Conservation (phyloP, 2,113 vertebrate species). For the Balaeniceps rex region DNA sequence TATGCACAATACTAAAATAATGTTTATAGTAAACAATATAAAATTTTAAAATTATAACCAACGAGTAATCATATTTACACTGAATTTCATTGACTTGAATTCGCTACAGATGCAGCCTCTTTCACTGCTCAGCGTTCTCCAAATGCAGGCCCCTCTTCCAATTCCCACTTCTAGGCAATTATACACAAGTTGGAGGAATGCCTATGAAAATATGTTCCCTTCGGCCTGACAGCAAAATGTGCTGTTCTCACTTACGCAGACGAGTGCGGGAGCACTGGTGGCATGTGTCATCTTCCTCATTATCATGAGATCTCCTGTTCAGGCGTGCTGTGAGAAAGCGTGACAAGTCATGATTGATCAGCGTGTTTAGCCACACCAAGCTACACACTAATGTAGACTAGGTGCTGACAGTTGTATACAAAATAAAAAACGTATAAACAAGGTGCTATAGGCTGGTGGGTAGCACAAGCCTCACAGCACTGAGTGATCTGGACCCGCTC, state of each 20-base stretch:
- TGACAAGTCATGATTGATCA: neutral
- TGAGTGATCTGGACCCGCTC: neutral
- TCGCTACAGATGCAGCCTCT: conserved; percentile 34
- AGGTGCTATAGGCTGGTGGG: neutral
- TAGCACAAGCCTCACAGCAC: neutral
- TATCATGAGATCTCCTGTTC: neutral
- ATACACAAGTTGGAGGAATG: conserved; percentile 56
- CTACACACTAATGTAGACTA: neutral
- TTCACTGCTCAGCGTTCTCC: conserved; percentile 1
- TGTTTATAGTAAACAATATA: neutral
- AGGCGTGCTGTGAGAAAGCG: neutral
- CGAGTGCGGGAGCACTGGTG: conserved; percentile 22
- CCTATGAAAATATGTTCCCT: conserved; percentile 61
- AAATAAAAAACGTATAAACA: neutral
- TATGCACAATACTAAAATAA: neutral
- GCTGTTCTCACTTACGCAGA: conserved; percentile 55
- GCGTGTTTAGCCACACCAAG: neutral
- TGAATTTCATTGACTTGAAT: neutral
- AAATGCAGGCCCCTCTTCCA: conserved; percentile 15
- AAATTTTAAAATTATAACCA: neutral
- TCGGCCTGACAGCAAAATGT: conserved; percentile 58
- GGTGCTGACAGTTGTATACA: conserved; percentile 30
- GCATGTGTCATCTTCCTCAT: conserved; percentile 52
- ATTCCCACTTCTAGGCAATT: conserved; percentile 57
- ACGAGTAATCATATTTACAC: neutral